Evolutionary conservation across 2,113 vertebrate species (phyloP).

Genomic region (zebrafish (Danio rerio)): GRCz12tu NC_133182.1:29070001-29070500

Average conservation of each 20-base stretch:
- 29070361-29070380: no score
- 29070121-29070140: conserved; percentile 96
- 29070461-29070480: no score
- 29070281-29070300: not conserved
- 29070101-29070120: conserved; percentile 79
- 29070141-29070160: conserved; percentile 96
- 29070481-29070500: no score
- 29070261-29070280: conserved; percentile 88
- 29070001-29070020: conserved; percentile 93
- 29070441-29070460: no score
- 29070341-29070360: no score
- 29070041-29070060: not conserved
- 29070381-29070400: no score
- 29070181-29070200: conserved; percentile 92
- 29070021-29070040: conserved; percentile 84
- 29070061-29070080: not conserved
- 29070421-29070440: no score
- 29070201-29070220: conserved; percentile 92
- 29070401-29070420: no score
- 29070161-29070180: conserved; percentile 92
- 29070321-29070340: no score
- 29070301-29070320: no score
- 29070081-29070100: not conserved
- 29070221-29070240: conserved; percentile 93
- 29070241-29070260: conserved; percentile 92